Evolutionary conservation across 2,797 vertebrate genomes (phyloP).

Genomic region (Psittacula echo): DNA sequence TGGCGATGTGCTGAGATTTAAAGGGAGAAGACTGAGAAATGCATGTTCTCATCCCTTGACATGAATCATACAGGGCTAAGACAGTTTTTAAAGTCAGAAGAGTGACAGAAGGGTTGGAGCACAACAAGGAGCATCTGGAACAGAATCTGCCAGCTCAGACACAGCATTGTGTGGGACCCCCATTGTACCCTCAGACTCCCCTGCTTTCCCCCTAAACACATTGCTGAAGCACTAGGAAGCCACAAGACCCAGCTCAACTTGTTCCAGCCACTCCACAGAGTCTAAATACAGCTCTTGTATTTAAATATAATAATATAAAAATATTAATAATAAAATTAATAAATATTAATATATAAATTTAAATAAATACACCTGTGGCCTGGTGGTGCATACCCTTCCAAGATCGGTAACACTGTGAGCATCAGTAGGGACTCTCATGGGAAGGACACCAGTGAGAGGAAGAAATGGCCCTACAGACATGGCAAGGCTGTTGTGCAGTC

Average conservation of each 20-base stretch:
- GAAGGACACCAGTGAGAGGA: neutral
- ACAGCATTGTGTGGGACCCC: neutral
- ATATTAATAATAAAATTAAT: too few relatives aligned
- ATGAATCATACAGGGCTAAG: neutral
- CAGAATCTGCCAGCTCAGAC: neutral
- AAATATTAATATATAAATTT: too few relatives aligned
- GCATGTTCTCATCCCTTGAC: neutral
- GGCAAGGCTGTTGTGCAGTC: neutral
- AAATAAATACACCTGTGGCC: neutral
- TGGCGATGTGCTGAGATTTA: neutral
- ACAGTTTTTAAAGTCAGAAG: neutral
- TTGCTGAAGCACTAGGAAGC: neutral
- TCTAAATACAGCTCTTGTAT: neutral
- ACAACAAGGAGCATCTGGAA: neutral
- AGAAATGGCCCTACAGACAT: neutral
- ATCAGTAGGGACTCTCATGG: neutral
- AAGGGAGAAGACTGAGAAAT: neutral
- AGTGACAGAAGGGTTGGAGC: neutral
- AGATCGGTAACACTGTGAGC: neutral
- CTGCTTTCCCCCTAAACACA: neutral
- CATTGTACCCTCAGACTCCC: neutral
- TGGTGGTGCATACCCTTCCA: neutral
- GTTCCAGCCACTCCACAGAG: neutral
- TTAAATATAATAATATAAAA: too few relatives aligned
- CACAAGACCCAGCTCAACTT: neutral